Conservation (phyloP, 2,888 invertebrate species). For the Drosophila acutilabella region DNA sequence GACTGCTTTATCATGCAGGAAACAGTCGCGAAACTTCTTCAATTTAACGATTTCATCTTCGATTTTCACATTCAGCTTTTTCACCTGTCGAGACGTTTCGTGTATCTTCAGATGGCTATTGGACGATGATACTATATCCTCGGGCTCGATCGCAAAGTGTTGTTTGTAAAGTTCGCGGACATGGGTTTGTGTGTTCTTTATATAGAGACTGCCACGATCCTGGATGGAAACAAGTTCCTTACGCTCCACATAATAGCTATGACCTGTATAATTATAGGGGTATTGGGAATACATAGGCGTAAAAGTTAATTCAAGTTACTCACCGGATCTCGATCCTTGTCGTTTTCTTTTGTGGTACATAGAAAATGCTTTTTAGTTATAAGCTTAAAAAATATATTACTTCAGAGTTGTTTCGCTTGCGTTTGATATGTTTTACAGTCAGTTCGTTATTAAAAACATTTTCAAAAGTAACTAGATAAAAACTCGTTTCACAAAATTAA, state of each 20-base stretch:
- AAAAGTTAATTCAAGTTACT: too few species aligned
- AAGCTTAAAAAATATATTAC: background rate
- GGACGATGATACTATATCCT: slow-evolving; percentile 3
- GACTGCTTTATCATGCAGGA: background rate
- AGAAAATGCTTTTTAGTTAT: background rate
- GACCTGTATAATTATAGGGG: background rate
- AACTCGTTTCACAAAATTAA: too few species aligned
- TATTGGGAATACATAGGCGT: too few species aligned
- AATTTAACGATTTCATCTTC: slow-evolving; percentile 51
- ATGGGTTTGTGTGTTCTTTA: slow-evolving; percentile 44
- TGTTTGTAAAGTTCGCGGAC: slow-evolving; percentile 24
- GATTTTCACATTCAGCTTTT: slow-evolving; percentile 32
- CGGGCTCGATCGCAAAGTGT: background rate
- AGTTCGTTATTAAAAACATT: background rate
- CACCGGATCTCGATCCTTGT: background rate
- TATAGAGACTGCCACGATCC: slow-evolving; percentile 15
- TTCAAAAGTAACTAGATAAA: background rate
- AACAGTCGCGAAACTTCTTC: slow-evolving; percentile 31
- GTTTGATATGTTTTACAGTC: background rate
- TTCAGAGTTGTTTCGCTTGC: background rate
- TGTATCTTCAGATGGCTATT: slow-evolving; percentile 17
- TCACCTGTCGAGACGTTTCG: slow-evolving; percentile 26
- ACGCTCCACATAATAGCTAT: slow-evolving; percentile 31
- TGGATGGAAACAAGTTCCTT: slow-evolving; percentile 38
- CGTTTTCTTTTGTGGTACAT: background rate